Percentiles rank a stretch among this genome's conserved stretches.
These are phyloP conservation scores for Masticophis lateralis DNA, from an alignment of 2,797 vertebrate species.

Conservation along the genomic window DNA sequence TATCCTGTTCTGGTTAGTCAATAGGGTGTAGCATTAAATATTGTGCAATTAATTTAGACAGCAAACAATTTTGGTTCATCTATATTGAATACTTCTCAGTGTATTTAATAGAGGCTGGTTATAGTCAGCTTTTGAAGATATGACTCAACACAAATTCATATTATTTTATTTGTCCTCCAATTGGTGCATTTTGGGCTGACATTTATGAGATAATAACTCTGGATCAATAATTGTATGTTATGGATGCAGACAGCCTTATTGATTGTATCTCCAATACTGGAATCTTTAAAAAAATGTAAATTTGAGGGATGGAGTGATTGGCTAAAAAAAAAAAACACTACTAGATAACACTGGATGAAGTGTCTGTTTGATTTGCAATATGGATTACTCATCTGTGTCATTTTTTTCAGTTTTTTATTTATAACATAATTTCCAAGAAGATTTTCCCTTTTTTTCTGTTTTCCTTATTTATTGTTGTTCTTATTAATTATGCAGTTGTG, in stretches of 20 bases:
- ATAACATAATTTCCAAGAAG: background rate
- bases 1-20: background rate
- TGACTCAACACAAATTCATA: background rate
- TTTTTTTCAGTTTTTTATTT: background rate
- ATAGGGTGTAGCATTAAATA: background rate
- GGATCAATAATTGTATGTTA: background rate
- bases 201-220: background rate
- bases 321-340: background rate
- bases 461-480: background rate
- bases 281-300: background rate
- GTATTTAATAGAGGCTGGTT: background rate
- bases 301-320: background rate
- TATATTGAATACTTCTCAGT: background rate
- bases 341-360: background rate
- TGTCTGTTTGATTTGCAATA: background rate
- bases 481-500: background rate
- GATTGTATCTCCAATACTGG: background rate
- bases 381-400: background rate
- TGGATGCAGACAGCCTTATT: background rate
- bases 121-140: background rate
- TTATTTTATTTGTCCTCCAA: background rate
- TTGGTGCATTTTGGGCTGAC: background rate
- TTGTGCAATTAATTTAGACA: background rate
- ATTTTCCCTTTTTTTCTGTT: background rate
- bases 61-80: background rate